These are phyloP conservation scores for Melipona bicolor DNA, from an alignment of 2,888 invertebrate species.

Conservation along the genomic window DNA sequence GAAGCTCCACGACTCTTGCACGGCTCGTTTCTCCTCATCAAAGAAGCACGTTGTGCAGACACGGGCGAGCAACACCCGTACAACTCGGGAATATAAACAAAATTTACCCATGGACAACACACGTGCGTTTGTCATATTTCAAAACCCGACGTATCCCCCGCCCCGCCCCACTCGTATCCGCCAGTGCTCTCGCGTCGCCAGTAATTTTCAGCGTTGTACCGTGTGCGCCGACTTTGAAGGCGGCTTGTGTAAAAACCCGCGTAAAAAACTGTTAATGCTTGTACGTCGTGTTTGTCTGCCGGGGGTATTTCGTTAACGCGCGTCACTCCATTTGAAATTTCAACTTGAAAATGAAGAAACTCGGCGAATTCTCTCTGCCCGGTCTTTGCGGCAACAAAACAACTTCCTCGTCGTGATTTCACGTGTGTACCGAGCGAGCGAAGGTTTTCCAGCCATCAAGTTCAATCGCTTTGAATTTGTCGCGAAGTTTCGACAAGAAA, in stretches of 20 bases:
- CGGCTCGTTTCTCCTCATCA: constrained; percentile 77
- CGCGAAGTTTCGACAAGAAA: too few species aligned
- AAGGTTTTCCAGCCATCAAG: neutral
- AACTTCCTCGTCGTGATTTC: neutral
- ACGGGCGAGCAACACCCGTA: constrained; percentile 62
- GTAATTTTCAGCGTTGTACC: constrained; percentile 64
- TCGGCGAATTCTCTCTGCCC: constrained; percentile 10
- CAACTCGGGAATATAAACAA: constrained; percentile 69
- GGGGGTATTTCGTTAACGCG: constrained; percentile 54
- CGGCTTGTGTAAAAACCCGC: constrained; percentile 60
- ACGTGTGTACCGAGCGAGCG: neutral
- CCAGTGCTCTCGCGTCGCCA: constrained; percentile 34
- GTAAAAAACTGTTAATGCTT: constrained; percentile 65
- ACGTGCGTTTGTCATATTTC: constrained; percentile 74
- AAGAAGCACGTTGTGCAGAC: constrained; percentile 74
- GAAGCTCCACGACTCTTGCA: constrained; percentile 62
- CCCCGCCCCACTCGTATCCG: constrained; percentile 9
- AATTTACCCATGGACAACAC: constrained; percentile 72
- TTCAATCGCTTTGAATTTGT: neutral
- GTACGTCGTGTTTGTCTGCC: constrained; percentile 41
- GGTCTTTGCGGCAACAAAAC: constrained; percentile 1
- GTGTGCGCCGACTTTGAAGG: constrained; percentile 65
- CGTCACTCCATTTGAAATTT: constrained; percentile 57
- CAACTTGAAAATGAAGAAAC: constrained; percentile 32
- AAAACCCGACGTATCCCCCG: constrained; percentile 57